A percentile compares a stretch with the other conserved stretches of the same genome.
These are phyloP conservation scores for Cheilosia vulpina DNA, from an alignment of 2,888 invertebrate genomes.

Conservation along the genomic window DNA sequence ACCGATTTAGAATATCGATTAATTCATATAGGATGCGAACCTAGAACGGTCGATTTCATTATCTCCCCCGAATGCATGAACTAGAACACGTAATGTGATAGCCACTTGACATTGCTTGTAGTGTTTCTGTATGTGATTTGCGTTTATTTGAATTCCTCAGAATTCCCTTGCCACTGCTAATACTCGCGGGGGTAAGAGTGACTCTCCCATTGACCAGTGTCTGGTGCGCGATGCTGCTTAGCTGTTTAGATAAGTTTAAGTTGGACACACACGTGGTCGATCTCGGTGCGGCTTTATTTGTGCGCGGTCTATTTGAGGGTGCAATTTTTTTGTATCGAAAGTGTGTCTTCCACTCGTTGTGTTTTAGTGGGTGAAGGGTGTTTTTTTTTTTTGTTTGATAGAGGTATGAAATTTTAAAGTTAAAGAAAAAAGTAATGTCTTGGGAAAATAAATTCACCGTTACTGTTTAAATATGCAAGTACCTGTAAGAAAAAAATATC, in stretches of 20 bases:
- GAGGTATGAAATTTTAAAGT: no score
- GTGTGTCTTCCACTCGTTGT: no score
- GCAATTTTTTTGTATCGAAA: no score
- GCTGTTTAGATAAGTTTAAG: background rate
- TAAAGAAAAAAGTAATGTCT: no score
- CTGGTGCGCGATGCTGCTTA: background rate
- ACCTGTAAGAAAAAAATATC: background rate
- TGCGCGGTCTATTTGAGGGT: background rate
- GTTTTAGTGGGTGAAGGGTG: background rate
- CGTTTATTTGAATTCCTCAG: background rate
- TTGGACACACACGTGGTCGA: background rate
- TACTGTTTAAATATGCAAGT: background rate
- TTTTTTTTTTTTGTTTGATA: background rate
- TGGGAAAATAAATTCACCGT: background rate
- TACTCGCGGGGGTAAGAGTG: background rate
- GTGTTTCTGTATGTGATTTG: slow-evolving; percentile 1
- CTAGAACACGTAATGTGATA: background rate
- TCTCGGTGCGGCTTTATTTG: background rate
- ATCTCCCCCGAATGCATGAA: no score
- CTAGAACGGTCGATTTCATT: no score
- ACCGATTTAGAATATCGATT: no score
- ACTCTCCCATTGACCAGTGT: background rate
- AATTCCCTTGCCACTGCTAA: background rate
- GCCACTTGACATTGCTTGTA: background rate
- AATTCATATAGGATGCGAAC: no score